A percentile compares a stretch with the other conserved stretches of the same genome.
These are phyloP conservation scores for Tadarida brasiliensis DNA, from an alignment of 2,797 vertebrate species.

Conservation along the genomic window DNA sequence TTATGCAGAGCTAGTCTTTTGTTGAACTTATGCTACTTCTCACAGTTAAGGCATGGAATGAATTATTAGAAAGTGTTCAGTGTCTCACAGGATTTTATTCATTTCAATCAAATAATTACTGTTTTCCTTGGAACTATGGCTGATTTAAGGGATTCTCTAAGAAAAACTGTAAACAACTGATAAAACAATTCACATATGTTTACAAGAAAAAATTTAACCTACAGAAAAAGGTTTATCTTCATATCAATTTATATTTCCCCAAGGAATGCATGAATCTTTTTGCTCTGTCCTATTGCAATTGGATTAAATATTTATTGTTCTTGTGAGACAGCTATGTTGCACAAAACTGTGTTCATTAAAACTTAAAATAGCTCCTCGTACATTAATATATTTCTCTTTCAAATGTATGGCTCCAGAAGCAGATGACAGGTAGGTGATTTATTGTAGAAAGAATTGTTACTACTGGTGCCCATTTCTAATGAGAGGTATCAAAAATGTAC, in stretches of 20 bases:
- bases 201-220: conserved; percentile 28
- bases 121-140: background rate
- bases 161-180: conserved; percentile 6
- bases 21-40: background rate
- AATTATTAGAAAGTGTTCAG: background rate
- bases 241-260: conserved; percentile 6
- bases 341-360: conserved; percentile 65
- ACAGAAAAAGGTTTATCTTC: conserved; percentile 51
- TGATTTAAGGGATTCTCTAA: conserved; percentile 43
- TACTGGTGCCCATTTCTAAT: background rate
- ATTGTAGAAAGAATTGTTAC: background rate
- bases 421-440: conserved; percentile 18
- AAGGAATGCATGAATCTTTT: conserved; percentile 27
- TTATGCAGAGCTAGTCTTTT: background rate
- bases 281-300: background rate
- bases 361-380: background rate
- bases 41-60: background rate
- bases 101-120: conserved; percentile 41
- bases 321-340: conserved; percentile 50
- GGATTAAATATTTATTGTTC: conserved; percentile 63
- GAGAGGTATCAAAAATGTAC: background rate
- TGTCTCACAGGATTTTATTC: background rate
- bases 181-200: conserved; percentile 17
- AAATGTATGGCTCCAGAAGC: background rate
- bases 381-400: conserved; percentile 28